A percentile compares a stretch with the other conserved stretches of the same genome.
phyloP scores from a whole-genome alignment of 2,797 vertebrate genomes.

The Hylomyscus alleni region DNA sequence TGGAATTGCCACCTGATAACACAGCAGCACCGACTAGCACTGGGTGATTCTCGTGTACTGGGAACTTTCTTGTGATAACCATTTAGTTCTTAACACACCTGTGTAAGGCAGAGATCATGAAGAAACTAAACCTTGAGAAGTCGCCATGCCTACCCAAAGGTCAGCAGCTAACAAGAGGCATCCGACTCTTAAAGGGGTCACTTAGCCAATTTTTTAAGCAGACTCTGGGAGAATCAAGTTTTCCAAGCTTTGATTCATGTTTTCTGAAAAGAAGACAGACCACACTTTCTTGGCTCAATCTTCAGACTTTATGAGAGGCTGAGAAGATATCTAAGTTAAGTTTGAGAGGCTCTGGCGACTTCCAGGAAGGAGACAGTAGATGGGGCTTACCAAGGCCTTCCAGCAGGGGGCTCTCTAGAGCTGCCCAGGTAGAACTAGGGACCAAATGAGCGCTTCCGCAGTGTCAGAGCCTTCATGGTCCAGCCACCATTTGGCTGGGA shows the following conservation, averaged over 20 bases:
- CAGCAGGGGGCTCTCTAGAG: background rate
- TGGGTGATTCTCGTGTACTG: background rate
- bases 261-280: background rate
- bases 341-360: background rate
- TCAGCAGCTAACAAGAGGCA: background rate
- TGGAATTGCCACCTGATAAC: constrained; percentile 32
- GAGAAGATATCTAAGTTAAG: background rate
- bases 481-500: background rate
- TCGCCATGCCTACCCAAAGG: background rate
- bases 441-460: too few relatives aligned
- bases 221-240: background rate
- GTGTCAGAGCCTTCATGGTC: background rate
- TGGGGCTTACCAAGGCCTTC: background rate
- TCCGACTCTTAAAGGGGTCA: background rate
- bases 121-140: constrained; percentile 40
- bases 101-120: background rate
- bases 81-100: background rate
- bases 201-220: background rate
- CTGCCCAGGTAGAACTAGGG: background rate
- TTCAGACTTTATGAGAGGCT: background rate
- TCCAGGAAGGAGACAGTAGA: background rate
- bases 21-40: background rate
- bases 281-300: constrained; percentile 3
- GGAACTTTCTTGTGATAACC: background rate
- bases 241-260: background rate